A percentile compares a stretch with the other conserved stretches of the same genome.
phyloP scores from a whole-genome alignment of 2,797 vertebrate genomes.

The Antennarius maculatus region DNA sequence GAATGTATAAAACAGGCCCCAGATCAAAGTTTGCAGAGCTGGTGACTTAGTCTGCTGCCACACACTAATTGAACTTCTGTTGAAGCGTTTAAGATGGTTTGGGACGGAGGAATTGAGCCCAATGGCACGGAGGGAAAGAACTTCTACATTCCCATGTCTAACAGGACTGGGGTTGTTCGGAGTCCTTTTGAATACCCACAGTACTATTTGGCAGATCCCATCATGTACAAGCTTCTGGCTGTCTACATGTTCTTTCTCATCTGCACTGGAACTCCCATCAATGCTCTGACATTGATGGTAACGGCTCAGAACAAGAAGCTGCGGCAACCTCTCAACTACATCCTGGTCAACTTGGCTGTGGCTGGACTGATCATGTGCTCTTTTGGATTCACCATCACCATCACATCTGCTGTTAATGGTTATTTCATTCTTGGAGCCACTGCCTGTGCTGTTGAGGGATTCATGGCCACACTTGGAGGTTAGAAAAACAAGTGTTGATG shows the following conservation, averaged over 20 bases:
- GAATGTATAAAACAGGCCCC: too few relatives aligned
- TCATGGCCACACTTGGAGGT: conserved; percentile 82
- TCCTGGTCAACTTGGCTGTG: conserved; percentile 82
- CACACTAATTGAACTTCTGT: too few relatives aligned
- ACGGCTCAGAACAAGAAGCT: conserved; percentile 84
- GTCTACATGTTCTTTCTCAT: conserved; percentile 83
- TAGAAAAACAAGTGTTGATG: too few relatives aligned
- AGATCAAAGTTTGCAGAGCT: too few relatives aligned
- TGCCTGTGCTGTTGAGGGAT: conserved; percentile 73
- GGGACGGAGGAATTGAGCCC: conserved; percentile 22
- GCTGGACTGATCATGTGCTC: conserved; percentile 78
- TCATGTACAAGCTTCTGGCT: conserved; percentile 66
- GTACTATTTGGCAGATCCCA: conserved; percentile 80
- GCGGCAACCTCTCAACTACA: conserved; percentile 82
- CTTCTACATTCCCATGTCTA: conserved; percentile 84
- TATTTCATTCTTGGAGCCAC: conserved; percentile 74
- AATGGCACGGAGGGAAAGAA: conserved; percentile 83
- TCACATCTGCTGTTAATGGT: conserved; percentile 68
- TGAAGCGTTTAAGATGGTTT: background rate
- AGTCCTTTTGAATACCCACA: conserved; percentile 80
- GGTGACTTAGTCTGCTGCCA: too few relatives aligned
- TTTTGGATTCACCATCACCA: conserved; percentile 80
- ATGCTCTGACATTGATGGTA: conserved; percentile 80
- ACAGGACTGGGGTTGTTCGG: conserved; percentile 79
- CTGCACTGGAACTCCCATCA: conserved; percentile 77